Evolutionary conservation across 2,888 invertebrate species (phyloP).

Genomic region (Agrotis clavis): DNA sequence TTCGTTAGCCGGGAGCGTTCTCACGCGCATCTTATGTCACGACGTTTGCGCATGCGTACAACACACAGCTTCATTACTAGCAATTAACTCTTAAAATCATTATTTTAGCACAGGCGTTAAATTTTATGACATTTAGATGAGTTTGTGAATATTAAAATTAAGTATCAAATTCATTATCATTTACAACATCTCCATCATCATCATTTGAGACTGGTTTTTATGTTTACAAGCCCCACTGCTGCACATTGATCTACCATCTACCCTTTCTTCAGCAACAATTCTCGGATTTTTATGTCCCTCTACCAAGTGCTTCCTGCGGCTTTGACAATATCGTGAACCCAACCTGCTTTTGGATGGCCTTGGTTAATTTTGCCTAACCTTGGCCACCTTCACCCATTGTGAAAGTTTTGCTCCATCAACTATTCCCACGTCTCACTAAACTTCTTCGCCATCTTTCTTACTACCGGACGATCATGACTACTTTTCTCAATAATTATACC

Average conservation of each 20-base stretch:
- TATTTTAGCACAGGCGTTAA: slow-evolving; percentile 20
- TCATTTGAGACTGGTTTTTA: background rate
- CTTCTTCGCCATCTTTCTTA: too few species aligned
- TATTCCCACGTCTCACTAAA: too few species aligned
- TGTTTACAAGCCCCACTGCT: background rate
- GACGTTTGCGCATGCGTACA: slow-evolving; percentile 72
- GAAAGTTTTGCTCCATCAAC: too few species aligned
- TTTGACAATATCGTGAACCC: too few species aligned
- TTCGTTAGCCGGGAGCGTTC: slow-evolving; percentile 84
- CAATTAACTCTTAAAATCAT: slow-evolving; percentile 47
- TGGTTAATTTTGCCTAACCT: too few species aligned
- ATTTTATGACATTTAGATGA: background rate
- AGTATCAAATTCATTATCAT: background rate
- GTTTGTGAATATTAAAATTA: slow-evolving; percentile 14
- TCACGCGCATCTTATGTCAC: slow-evolving; percentile 82
- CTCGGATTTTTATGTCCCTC: too few species aligned
- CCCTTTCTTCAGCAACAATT: background rate
- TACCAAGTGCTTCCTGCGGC: too few species aligned
- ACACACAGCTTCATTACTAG: slow-evolving; percentile 49
- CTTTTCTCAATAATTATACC: background rate
- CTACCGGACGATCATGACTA: too few species aligned
- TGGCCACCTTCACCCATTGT: too few species aligned
- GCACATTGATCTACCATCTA: too few species aligned
- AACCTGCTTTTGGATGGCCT: too few species aligned
- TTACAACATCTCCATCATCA: background rate